Evolutionary conservation across 30 jellyfish, hydroid and myxozoan genomes (phyloP), one percentile per base, ranked within the genome.

Genomic region (Cassiopea andromeda): DNA sequence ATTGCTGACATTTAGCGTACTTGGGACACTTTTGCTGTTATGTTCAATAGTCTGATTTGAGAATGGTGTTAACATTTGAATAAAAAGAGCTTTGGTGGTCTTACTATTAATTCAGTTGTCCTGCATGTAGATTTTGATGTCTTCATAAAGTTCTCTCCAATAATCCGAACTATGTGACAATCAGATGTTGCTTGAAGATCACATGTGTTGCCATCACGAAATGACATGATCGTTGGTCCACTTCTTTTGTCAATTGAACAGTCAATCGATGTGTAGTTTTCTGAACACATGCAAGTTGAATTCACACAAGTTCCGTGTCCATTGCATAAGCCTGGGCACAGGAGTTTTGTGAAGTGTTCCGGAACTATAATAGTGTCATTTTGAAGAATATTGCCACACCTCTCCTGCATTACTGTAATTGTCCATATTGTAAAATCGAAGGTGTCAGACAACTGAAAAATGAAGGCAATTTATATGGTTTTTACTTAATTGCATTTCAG

Each of bases 261-360:
- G 46, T 92, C 98, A 19, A 93, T 79, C 0, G 98, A 70, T n/a
- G 90, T 85, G 87, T 69, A 92, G 48, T 85, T 95, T 8, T 64
- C 73, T 44, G 79, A 67, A 78, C 98, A 92, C 7, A 69, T 54
- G 86, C 98, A 92, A 10, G 91, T 92, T 4, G 92, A 96, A 83
- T 92, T 92, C 46, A 48, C 74, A 73, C 98, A 92, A 45, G 64
- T 78, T 16, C 98, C 98, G 54, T 84, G 86, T 17, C 93, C 93
- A 70, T 85, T 92, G 85, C 98, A 92, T 74, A 87, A 77, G 64
- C 77, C 74, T 1, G 93, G 98, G 73, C 98, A 92, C n/a, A 80
- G 89, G 38, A 88, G 87, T 58, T 92, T 87, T 7, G 90, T 96
- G n/a, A 92, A 77, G 38, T 79, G 89, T 2, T 64, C 73, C 19